Percentiles rank a stretch among this genome's conserved stretches.
phyloP scores from a whole-genome alignment of 1,140 invertebrate genomes.

The Apolygus lucorum region DNA sequence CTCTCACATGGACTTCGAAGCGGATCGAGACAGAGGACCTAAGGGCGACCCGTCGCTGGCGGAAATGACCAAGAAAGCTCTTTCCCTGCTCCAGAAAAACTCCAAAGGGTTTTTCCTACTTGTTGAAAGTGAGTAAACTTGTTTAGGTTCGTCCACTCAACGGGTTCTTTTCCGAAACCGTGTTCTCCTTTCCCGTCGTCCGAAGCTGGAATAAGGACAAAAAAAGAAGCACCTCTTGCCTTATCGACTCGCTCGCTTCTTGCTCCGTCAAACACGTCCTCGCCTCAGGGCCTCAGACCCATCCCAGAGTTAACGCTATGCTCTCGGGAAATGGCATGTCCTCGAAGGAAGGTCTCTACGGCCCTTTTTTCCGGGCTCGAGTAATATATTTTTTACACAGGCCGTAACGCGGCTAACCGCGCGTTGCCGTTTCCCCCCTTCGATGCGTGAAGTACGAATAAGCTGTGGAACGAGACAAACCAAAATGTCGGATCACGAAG shows the following conservation, averaged over 20 bases:
- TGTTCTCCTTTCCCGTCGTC: not conserved
- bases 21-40: constrained; percentile 49
- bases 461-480: too few species aligned
- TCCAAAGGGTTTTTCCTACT: constrained; percentile 77
- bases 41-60: constrained; percentile 62
- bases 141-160: not conserved
- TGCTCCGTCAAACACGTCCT: not conserved
- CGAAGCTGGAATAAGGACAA: not conserved
- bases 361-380: too few species aligned
- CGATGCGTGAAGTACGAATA: too few species aligned
- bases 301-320: not conserved
- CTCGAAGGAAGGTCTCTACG: not conserved
- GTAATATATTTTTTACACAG: too few species aligned
- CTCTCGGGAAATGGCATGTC: not conserved
- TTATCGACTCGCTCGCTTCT: not conserved
- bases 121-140: constrained; percentile 63
- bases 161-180: too few species aligned
- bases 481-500: too few species aligned
- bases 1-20: constrained; percentile 49
- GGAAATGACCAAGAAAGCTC: constrained; percentile 74
- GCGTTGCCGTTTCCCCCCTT: too few species aligned
- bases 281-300: not conserved
- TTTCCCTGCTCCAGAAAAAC: constrained; percentile 66
- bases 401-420: too few species aligned
- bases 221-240: not conserved